Percentiles rank a stretch among this genome's conserved stretches.
phyloP scores from a whole-genome alignment of 2,888 invertebrate species.

The Synanthedon tipuliformis region DNA sequence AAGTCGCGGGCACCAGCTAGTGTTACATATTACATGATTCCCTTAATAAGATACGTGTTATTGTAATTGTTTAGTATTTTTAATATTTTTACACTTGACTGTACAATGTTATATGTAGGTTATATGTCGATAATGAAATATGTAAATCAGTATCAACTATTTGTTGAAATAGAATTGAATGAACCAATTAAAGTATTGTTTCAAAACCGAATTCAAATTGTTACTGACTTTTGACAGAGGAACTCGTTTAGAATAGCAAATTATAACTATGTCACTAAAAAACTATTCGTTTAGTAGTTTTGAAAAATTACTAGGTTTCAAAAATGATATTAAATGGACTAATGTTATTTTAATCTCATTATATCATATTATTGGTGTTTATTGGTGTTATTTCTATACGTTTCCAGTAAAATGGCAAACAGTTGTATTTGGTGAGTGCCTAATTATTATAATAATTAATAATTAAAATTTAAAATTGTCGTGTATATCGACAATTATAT shows the following conservation, averaged over 20 bases:
- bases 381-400: constrained; percentile 51
- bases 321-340: constrained; percentile 59
- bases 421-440: constrained; percentile 39
- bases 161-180: background rate
- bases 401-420: constrained; percentile 58
- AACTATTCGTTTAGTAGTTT: constrained; percentile 25
- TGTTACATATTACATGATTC: too few species aligned
- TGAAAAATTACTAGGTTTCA: constrained; percentile 47
- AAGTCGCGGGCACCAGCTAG: too few species aligned
- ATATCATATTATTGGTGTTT: constrained; percentile 46
- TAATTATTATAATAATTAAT: background rate
- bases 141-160: too few species aligned
- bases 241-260: background rate
- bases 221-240: constrained; percentile 5
- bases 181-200: constrained; percentile 3
- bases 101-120: too few species aligned
- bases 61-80: too few species aligned
- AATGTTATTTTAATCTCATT: constrained; percentile 39
- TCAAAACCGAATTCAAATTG: constrained; percentile 9
- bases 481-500: too few species aligned
- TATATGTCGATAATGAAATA: too few species aligned
- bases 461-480: too few species aligned
- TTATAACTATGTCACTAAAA: background rate
- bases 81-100: too few species aligned
- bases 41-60: too few species aligned